A percentile compares a stretch with the other conserved stretches of the same genome.
Conservation (phyloP, 2,113 vertebrate genomes). For the Todiramphus saurophagus region DNA sequence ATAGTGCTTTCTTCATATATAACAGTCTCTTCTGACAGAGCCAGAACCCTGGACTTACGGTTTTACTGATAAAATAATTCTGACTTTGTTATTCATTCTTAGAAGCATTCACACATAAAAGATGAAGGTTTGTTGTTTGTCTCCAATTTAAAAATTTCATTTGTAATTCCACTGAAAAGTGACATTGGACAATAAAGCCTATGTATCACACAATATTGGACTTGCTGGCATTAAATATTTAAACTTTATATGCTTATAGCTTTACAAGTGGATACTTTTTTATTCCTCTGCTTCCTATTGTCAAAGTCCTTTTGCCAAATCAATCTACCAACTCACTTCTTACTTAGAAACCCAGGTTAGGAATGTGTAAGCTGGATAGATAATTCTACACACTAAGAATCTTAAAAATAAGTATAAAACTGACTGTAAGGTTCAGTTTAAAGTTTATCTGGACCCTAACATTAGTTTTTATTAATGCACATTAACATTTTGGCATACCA, state of each 20-base stretch:
- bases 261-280: neutral
- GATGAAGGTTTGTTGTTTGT: neutral
- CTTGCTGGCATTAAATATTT: neutral
- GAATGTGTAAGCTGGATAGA: neutral
- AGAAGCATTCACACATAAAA: neutral
- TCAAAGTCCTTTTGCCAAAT: neutral
- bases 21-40: neutral
- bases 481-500: neutral
- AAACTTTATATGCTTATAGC: neutral
- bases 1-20: neutral
- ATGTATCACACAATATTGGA: neutral
- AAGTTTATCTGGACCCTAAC: neutral
- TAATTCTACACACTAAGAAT: neutral
- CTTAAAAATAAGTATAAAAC: neutral
- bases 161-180: neutral
- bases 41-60: fast-evolving
- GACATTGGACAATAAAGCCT: neutral
- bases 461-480: neutral
- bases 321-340: neutral
- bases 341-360: neutral
- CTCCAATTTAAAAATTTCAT: neutral
- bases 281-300: neutral
- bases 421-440: neutral
- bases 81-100: neutral
- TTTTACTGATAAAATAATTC: neutral